phyloP scores from a whole-genome alignment of 2,113 vertebrate species.

The zebrafish (Danio rerio) region GRCz12tu NC_133197.1:40177501-40178000 shows the following conservation, averaged over 20 bases:
- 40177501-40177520: slow-evolving; percentile 18
- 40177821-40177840: too few relatives aligned
- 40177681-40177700: slow-evolving; percentile 58
- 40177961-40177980: too few relatives aligned
- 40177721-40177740: slow-evolving; percentile 67
- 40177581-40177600: slow-evolving; percentile 55
- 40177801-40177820: background rate
- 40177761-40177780: too few relatives aligned
- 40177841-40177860: too few relatives aligned
- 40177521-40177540: slow-evolving; percentile 5
- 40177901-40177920: too few relatives aligned
- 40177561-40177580: slow-evolving; percentile 52
- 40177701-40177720: slow-evolving; percentile 74
- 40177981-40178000: too few relatives aligned
- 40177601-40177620: slow-evolving; percentile 54
- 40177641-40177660: slow-evolving; percentile 50
- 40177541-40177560: slow-evolving; percentile 47
- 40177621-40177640: slow-evolving; percentile 49
- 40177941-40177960: too few relatives aligned
- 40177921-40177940: too few relatives aligned
- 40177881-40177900: too few relatives aligned
- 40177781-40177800: too few relatives aligned
- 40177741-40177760: background rate
- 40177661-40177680: slow-evolving; percentile 63
- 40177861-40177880: too few relatives aligned